Conservation (phyloP, 2,888 invertebrate species). For the Cephus pygmeus region DNA sequence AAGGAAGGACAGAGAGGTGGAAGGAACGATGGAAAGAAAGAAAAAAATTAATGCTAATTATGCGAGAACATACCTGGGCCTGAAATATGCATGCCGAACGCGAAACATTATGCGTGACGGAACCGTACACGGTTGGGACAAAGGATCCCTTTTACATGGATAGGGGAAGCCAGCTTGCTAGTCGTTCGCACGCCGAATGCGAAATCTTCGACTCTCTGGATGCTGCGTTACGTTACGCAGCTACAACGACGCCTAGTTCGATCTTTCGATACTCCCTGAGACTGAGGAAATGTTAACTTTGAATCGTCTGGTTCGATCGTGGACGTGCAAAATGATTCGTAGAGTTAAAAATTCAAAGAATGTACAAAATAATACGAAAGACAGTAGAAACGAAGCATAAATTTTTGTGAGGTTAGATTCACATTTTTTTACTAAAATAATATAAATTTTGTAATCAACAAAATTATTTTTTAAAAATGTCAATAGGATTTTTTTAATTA, state of each 20-base stretch:
- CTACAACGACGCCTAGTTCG: background rate
- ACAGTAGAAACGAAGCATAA: background rate
- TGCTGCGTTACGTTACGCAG: background rate
- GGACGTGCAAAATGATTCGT: background rate
- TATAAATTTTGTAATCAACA: no score
- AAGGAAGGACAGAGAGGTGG: background rate
- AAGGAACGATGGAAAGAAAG: background rate
- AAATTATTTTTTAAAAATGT: no score
- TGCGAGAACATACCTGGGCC: slow-evolving; percentile 59
- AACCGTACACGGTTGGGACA: slow-evolving; percentile 47
- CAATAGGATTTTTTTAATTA: background rate
- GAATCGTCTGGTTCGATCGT: background rate
- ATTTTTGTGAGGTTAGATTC: no score
- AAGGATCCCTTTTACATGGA: slow-evolving; percentile 23
- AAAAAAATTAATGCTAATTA: slow-evolving; percentile 57
- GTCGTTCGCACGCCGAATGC: slow-evolving; percentile 3
- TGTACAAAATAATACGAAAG: background rate
- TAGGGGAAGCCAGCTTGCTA: background rate
- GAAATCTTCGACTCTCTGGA: background rate
- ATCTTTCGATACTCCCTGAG: background rate
- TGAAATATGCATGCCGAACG: slow-evolving; percentile 58
- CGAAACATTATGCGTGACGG: slow-evolving; percentile 58
- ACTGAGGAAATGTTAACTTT: slow-evolving; percentile 7
- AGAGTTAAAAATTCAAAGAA: no score
- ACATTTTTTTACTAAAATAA: no score